phyloP scores from a whole-genome alignment of 2,113 vertebrate species.

The Nymphicus hollandicus region DNA sequence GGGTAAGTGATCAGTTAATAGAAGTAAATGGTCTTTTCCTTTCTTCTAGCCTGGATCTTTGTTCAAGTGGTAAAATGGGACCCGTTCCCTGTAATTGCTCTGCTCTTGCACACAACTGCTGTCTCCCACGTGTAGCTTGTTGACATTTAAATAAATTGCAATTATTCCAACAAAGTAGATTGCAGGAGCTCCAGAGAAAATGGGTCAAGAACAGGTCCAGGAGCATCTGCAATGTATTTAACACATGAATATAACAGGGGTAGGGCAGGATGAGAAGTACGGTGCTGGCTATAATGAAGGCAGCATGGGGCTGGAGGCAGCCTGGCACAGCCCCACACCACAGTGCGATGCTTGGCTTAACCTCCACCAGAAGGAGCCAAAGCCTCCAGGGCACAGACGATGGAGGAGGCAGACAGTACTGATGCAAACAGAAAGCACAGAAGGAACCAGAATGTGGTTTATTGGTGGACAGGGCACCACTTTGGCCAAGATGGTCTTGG shows the following conservation, averaged over 20 bases:
- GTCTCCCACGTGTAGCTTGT: conserved; percentile 60
- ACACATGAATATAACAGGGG: not conserved
- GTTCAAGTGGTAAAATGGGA: conserved; percentile 49
- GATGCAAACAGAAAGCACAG: accelerated
- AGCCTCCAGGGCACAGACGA: not conserved
- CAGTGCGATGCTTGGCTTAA: not conserved
- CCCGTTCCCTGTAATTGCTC: conserved; percentile 57
- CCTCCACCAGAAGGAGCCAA: not conserved
- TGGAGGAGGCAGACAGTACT: not conserved
- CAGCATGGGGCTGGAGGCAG: not conserved
- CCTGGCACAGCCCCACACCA: not conserved
- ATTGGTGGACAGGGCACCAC: not conserved
- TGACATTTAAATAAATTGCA: conserved; percentile 72
- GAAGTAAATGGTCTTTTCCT: conserved; percentile 16
- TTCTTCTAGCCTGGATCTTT: not conserved
- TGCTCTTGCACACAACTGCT: conserved; percentile 30
- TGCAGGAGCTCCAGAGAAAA: conserved; percentile 21
- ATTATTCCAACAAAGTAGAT: conserved; percentile 55
- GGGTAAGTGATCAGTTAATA: not conserved
- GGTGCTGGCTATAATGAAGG: not conserved
- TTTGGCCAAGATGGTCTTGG: not conserved
- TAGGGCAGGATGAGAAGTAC: not conserved
- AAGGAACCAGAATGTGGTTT: not conserved
- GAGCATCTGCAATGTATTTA: conserved; percentile 10
- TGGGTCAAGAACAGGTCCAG: conserved; percentile 11